Evolutionary conservation across 2,113 vertebrate genomes (phyloP), one percentile per base, ranked within the genome.

Genomic region (Erythrolamprus reginae): DNA sequence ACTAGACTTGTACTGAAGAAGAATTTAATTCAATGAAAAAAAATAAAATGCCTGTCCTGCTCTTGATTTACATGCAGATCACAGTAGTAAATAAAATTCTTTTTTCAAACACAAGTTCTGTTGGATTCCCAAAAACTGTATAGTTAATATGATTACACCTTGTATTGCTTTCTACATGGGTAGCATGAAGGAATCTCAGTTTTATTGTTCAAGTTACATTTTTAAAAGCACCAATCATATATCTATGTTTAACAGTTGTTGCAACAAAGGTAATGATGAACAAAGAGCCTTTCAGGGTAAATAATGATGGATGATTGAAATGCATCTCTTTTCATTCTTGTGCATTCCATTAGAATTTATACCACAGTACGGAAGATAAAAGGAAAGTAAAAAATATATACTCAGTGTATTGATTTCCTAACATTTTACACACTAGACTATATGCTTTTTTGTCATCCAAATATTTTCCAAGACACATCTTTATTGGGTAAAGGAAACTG

Each of bases 111-210:
- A 93, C 17, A 65, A 61, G 7, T 92, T 21, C 91, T 86, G 47
- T 93, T 82, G 93, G 90, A 33, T 92, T 95, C 91, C 90, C 56
- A 56, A 91, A 93, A 89, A 47, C 24, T 0, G 10, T 95, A 88
- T 86, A 90, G 17, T 26, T 24, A 84, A 51, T 91, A 4, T 82
- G 86, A 61, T 42, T 90, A 90, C 93, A 56, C 61, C 1, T 42
- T 10, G 87, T 93, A 92, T 65, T 38, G 55, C 28, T 77, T 82
- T 89, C 86, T 93, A 52, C 88, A 17, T 5, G 17, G 45, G 2
- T 82, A 24, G 50, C 58, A 88, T 65, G 88, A 85, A 2, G 87
- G 9, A 53, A 92, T 87, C n/a, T 92, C 10, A 56, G 21, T 10
- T 28, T 23, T 10, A 48, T 45, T 47, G 9, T 50, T 53, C 58